A percentile compares a stretch with the other conserved stretches of the same genome.
Evolutionary conservation across 2,113 vertebrate genomes (phyloP).

Genomic region (Hucho hucho): DNA sequence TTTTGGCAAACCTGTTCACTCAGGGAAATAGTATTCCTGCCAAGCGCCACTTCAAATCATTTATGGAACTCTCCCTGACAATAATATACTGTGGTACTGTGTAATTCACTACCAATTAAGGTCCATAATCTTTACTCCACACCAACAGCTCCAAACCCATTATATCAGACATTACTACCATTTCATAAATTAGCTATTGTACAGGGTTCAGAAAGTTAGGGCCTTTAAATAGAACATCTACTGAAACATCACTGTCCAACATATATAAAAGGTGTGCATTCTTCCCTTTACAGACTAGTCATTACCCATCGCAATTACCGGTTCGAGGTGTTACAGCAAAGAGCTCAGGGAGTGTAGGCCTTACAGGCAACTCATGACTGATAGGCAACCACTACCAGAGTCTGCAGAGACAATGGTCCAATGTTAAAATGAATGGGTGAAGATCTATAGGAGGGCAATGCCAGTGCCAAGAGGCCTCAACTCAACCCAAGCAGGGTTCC

Average conservation of each 20-base stretch:
- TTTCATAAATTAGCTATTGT: slow-evolving; percentile 32
- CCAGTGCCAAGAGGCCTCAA: no score
- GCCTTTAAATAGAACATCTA: slow-evolving; percentile 22
- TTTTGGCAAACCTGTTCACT: slow-evolving; percentile 18
- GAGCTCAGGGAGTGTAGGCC: background rate
- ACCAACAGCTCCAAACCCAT: slow-evolving; percentile 25
- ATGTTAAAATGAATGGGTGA: background rate
- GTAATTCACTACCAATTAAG: slow-evolving; percentile 34
- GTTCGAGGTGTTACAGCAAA: background rate
- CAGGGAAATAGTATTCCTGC: slow-evolving; percentile 37
- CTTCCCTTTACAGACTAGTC: slow-evolving; percentile 1
- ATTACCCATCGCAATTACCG: background rate
- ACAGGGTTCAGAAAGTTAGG: slow-evolving; percentile 34
- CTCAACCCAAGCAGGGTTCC: no score
- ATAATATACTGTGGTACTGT: slow-evolving; percentile 37
- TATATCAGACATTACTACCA: slow-evolving; percentile 39
- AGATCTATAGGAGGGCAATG: background rate
- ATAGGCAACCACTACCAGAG: background rate
- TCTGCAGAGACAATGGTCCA: background rate
- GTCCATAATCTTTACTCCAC: slow-evolving; percentile 35
- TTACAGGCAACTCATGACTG: background rate
- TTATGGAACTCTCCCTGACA: slow-evolving; percentile 31
- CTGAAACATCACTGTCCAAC: slow-evolving; percentile 17
- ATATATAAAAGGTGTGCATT: slow-evolving; percentile 14
- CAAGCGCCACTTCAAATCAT: slow-evolving; percentile 25